These are phyloP conservation scores for Pedionomus torquatus DNA, from an alignment of 2,113 vertebrate genomes.

Conservation along the genomic window DNA sequence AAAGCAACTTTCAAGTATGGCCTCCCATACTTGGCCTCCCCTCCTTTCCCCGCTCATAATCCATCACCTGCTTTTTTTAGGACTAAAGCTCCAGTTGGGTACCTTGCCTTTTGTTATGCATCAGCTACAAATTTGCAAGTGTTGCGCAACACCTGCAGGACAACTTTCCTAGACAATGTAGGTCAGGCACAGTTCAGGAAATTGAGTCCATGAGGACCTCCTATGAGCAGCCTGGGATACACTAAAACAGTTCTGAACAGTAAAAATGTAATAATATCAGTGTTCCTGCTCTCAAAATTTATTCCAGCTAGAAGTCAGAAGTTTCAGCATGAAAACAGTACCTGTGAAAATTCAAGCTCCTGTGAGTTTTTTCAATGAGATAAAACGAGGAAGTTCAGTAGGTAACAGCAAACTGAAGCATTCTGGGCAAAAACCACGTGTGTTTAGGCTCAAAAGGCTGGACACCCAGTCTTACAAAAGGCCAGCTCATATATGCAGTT, in stretches of 20 bases:
- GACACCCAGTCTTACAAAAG: neutral
- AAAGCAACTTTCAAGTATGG: neutral
- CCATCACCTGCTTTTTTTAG: neutral
- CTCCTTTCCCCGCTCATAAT: neutral
- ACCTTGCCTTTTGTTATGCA: neutral
- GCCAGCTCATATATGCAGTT: neutral
- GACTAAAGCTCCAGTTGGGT: neutral
- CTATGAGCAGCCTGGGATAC: neutral
- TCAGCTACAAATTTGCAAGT: neutral
- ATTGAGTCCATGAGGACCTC: neutral
- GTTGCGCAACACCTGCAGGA: neutral
- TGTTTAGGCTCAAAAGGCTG: neutral
- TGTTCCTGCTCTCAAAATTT: neutral
- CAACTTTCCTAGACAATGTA: neutral
- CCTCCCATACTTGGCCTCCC: too few species aligned
- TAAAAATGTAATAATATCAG: neutral
- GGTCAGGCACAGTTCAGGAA: conserved; percentile 26
- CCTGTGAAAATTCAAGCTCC: neutral
- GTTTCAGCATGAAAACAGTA: neutral
- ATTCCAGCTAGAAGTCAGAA: neutral
- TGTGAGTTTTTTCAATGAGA: conserved; percentile 31
- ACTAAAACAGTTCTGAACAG: neutral
- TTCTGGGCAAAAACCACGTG: neutral
- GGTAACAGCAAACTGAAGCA: neutral
- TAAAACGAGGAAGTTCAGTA: neutral